These are phyloP conservation scores for Nephrotoma guestfalica DNA, from an alignment of 2,888 invertebrate species.

Conservation along the genomic window DNA sequence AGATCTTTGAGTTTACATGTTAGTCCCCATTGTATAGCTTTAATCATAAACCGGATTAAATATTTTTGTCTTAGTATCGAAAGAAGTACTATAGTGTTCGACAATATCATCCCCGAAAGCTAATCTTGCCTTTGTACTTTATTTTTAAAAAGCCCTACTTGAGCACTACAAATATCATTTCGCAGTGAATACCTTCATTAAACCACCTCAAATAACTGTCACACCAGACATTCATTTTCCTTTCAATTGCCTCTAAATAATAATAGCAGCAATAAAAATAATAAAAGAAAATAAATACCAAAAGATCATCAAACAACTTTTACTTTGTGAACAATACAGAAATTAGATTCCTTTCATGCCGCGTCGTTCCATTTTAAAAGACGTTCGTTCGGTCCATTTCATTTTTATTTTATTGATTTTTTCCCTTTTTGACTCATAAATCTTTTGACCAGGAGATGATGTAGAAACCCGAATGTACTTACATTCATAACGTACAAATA, in stretches of 20 bases:
- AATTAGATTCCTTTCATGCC: not conserved
- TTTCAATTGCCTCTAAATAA: not conserved
- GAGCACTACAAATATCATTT: not conserved
- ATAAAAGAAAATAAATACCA: not conserved
- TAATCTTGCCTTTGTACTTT: too few species aligned
- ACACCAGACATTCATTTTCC: not conserved
- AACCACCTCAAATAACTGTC: not conserved
- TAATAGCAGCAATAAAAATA: not conserved
- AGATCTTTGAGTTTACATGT: too few species aligned
- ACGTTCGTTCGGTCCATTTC: not conserved
- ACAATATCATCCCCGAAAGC: too few species aligned
- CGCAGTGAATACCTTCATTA: not conserved
- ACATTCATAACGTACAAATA: not conserved
- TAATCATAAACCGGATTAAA: too few species aligned
- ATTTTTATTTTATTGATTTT: not conserved
- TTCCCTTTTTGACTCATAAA: not conserved
- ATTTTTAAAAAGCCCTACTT: too few species aligned
- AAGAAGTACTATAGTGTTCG: too few species aligned
- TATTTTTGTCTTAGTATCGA: too few species aligned
- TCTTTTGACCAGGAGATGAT: not conserved
- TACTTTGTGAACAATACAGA: not conserved
- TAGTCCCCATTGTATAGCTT: too few species aligned
- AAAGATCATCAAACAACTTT: not conserved
- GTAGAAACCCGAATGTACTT: not conserved
- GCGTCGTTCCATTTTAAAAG: not conserved